phyloP scores from a whole-genome alignment of 2,888 invertebrate genomes.

The Automeris io region DNA sequence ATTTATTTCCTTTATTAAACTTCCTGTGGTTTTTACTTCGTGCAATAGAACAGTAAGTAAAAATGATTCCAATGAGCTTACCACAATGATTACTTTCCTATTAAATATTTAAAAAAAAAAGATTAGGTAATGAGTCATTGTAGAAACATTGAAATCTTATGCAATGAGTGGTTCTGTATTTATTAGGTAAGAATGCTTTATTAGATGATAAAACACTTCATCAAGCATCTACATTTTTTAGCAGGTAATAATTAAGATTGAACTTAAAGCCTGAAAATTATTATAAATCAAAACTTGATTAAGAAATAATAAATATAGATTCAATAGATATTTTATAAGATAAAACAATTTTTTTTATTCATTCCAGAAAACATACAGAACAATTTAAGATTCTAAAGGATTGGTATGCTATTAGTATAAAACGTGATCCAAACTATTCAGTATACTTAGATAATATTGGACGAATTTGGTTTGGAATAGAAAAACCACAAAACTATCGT shows the following conservation, averaged over 20 bases:
- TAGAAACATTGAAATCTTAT: too few species aligned
- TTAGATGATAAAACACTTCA: too few species aligned
- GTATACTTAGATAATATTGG: constrained; percentile 95
- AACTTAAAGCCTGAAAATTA: too few species aligned
- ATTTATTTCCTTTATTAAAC: constrained; percentile 90
- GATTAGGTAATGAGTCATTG: too few species aligned
- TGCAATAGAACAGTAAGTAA: constrained; percentile 87
- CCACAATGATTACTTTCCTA: too few species aligned
- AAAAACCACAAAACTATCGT: constrained; percentile 75
- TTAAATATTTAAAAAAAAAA: too few species aligned
- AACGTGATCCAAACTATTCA: constrained; percentile 90
- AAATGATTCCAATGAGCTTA: neutral
- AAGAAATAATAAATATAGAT: neutral
- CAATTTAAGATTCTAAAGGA: constrained; percentile 90
- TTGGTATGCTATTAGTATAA: constrained; percentile 87
- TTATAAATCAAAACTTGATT: too few species aligned
- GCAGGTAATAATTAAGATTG: too few species aligned
- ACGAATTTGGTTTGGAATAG: constrained; percentile 92
- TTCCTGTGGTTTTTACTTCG: constrained; percentile 93
- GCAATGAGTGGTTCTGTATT: too few species aligned
- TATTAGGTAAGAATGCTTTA: too few species aligned
- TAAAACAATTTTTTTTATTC: too few species aligned
- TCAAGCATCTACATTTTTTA: too few species aligned
- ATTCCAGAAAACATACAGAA: constrained; percentile 83
- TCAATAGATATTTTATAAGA: neutral